phyloP scores from a whole-genome alignment of 2,113 vertebrate species.

The Micromys minutus region DNA sequence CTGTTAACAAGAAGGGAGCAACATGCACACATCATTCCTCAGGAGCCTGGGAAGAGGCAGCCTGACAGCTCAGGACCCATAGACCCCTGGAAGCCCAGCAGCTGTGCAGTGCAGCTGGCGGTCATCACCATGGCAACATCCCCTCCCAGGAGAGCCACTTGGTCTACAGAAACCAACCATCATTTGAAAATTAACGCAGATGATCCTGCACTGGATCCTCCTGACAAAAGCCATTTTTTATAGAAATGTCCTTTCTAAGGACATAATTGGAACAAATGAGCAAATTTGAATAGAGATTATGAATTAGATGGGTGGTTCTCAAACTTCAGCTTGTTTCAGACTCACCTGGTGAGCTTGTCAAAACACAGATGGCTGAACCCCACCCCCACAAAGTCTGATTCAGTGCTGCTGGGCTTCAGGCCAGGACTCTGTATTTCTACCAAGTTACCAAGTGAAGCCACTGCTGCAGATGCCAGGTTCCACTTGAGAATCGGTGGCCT shows the following conservation, averaged over 20 bases:
- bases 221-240: background rate
- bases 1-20: background rate
- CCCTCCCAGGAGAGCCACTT: background rate
- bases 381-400: background rate
- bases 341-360: background rate
- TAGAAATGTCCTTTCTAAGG: constrained; percentile 23
- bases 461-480: background rate
- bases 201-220: background rate
- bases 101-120: background rate
- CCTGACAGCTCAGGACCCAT: background rate
- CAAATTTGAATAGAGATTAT: background rate
- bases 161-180: background rate
- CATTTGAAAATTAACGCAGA: constrained; percentile 24
- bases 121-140: constrained; percentile 51
- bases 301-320: background rate
- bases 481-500: background rate
- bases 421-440: background rate
- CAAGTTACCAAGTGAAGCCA: background rate
- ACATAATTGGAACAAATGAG: background rate
- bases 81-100: background rate
- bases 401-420: background rate
- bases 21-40: background rate
- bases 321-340: background rate
- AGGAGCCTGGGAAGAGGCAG: background rate
- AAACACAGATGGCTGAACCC: background rate